These are phyloP conservation scores for Mugil cephalus DNA, from an alignment of 2,113 vertebrate genomes.

Conservation along the genomic window DNA sequence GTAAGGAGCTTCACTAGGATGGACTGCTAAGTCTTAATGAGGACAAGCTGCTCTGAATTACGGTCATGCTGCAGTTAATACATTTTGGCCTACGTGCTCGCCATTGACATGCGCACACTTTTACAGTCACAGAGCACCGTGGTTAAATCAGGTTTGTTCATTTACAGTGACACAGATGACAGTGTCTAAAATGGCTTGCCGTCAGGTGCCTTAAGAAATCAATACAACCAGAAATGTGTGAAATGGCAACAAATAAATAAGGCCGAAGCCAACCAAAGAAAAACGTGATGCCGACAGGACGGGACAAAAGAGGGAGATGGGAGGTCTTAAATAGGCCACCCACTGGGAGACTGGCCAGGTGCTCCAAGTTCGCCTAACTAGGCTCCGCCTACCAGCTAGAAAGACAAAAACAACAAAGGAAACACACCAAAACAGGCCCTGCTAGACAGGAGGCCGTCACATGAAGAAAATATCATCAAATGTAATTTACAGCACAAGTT, in stretches of 20 bases:
- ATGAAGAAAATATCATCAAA: too few relatives aligned
- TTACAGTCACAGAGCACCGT: neutral
- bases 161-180: neutral
- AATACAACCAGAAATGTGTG: neutral
- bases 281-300: too few relatives aligned
- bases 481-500: too few relatives aligned
- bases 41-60: conserved; percentile 77
- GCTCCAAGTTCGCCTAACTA: too few relatives aligned
- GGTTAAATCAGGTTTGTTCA: conserved; percentile 3
- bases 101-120: conserved; percentile 17
- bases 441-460: too few relatives aligned
- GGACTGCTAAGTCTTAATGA: conserved; percentile 77
- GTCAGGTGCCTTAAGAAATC: conserved; percentile 1
- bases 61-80: conserved; percentile 52
- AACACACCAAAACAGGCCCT: too few relatives aligned
- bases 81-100: conserved; percentile 17
- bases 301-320: too few relatives aligned
- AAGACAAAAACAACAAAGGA: too few relatives aligned
- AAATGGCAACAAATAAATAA: neutral
- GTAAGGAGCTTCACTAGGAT: conserved; percentile 74
- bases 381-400: too few relatives aligned
- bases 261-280: too few relatives aligned
- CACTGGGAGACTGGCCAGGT: too few relatives aligned
- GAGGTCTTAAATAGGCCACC: too few relatives aligned
- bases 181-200: neutral